Conservation (phyloP, 2,888 invertebrate genomes). For the Trichacis sp. region DNA sequence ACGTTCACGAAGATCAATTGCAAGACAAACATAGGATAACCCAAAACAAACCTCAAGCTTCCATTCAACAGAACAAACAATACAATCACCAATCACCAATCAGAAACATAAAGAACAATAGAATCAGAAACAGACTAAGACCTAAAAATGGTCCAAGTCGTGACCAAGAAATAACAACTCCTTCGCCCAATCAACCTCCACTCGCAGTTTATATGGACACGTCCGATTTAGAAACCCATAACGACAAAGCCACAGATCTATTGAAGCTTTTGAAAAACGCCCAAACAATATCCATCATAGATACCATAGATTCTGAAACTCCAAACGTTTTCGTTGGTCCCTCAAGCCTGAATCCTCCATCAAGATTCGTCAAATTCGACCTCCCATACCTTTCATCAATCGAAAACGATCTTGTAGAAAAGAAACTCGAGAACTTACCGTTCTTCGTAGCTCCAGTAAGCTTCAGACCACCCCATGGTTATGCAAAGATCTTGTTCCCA, state of each 20-base stretch:
- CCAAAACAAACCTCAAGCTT: constrained; percentile 40
- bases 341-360: constrained; percentile 78
- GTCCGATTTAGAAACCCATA: constrained; percentile 68
- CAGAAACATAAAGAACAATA: constrained; percentile 38
- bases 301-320: constrained; percentile 77
- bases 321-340: constrained; percentile 88
- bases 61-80: constrained; percentile 50
- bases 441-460: constrained; percentile 89
- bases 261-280: constrained; percentile 78
- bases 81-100: constrained; percentile 49
- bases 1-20: constrained; percentile 31
- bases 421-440: constrained; percentile 80
- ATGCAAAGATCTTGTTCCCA: constrained; percentile 87
- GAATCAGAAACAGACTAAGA: constrained; percentile 44
- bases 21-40: constrained; percentile 23
- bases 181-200: constrained; percentile 83
- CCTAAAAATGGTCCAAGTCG: constrained; percentile 45
- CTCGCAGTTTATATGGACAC: constrained; percentile 80
- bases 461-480: constrained; percentile 86
- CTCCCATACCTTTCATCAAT: constrained; percentile 84
- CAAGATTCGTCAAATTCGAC: constrained; percentile 83
- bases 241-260: constrained; percentile 78
- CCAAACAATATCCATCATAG: constrained; percentile 82
- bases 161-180: constrained; percentile 43
- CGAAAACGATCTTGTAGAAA: constrained; percentile 76